Evolutionary conservation across 2,113 vertebrate species (phyloP).

Genomic region (Gadus macrocephalus): DNA sequence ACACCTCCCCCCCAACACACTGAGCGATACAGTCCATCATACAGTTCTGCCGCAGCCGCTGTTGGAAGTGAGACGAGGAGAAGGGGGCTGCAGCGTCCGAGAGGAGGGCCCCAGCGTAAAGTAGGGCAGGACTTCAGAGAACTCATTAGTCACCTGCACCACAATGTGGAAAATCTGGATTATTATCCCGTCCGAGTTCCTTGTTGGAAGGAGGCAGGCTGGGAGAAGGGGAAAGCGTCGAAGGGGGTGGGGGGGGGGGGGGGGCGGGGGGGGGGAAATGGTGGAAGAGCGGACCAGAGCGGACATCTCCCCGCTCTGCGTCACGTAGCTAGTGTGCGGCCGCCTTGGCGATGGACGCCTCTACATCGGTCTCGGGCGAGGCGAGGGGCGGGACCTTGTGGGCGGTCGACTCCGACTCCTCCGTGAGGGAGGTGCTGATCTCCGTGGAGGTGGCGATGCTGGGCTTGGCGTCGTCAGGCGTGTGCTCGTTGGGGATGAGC

Average conservation of each 20-base stretch:
- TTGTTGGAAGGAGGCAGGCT: slow-evolving; percentile 15
- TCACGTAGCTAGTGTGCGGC: slow-evolving; percentile 58
- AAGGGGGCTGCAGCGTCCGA: slow-evolving; percentile 29
- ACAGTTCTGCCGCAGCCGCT: slow-evolving; percentile 22
- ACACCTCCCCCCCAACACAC: no score
- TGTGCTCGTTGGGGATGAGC: slow-evolving; percentile 73
- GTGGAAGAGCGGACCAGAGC: not conserved
- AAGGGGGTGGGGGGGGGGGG: no score
- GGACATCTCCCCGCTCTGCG: slow-evolving; percentile 14
- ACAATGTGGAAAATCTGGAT: slow-evolving; percentile 34
- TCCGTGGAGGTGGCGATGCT: slow-evolving; percentile 48
- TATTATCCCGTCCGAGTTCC: slow-evolving; percentile 42
- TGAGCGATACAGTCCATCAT: no score
- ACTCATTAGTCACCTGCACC: slow-evolving; percentile 31
- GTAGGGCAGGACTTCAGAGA: slow-evolving; percentile 5
- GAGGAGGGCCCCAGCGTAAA: slow-evolving; percentile 25
- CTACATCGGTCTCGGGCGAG: slow-evolving; percentile 58
- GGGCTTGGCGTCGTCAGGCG: slow-evolving; percentile 67
- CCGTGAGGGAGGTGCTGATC: slow-evolving; percentile 47
- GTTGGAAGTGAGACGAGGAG: slow-evolving; percentile 25
- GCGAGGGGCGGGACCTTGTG: slow-evolving; percentile 49
- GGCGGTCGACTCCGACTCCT: slow-evolving; percentile 42
- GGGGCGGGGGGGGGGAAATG: no score
- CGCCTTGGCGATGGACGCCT: slow-evolving; percentile 60
- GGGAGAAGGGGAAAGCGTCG: not conserved